phyloP scores from a whole-genome alignment of 2,113 vertebrate species.

The Polypterus senegalus region DNA sequence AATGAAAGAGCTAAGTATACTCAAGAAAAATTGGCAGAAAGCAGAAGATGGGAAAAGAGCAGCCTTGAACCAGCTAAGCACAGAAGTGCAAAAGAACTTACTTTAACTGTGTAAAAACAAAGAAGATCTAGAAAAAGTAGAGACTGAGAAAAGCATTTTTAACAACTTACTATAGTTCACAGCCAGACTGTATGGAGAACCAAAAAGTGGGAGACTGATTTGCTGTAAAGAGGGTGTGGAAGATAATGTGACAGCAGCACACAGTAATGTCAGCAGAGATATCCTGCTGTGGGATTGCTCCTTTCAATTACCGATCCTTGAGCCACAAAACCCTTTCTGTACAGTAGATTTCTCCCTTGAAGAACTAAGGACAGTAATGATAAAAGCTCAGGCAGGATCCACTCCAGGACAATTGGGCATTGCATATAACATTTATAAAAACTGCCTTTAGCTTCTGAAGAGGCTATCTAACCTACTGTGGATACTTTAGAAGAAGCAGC shows the following conservation, averaged over 20 bases:
- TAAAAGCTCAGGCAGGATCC: not conserved
- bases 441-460: not conserved
- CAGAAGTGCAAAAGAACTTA: too few relatives aligned
- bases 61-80: too few relatives aligned
- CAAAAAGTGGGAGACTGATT: too few relatives aligned
- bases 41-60: too few relatives aligned
- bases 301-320: not conserved
- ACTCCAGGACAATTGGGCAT: conserved; percentile 2
- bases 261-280: not conserved
- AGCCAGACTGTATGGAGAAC: too few relatives aligned
- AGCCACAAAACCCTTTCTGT: conserved; percentile 1
- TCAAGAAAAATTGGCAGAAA: too few relatives aligned
- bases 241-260: not conserved
- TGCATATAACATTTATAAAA: conserved; percentile 1
- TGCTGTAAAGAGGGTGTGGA: not conserved
- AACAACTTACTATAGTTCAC: too few relatives aligned
- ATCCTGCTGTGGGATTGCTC: conserved; percentile 2
- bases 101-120: too few relatives aligned
- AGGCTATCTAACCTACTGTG: conserved; percentile 2
- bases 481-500: conserved; percentile 8
- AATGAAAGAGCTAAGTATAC: too few relatives aligned
- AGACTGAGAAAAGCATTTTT: too few relatives aligned
- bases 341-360: not conserved
- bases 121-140: too few relatives aligned
- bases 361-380: conserved; percentile 3